Evolutionary conservation across 2,113 vertebrate genomes (phyloP).

Genomic region (Corvus hawaiiensis): DNA sequence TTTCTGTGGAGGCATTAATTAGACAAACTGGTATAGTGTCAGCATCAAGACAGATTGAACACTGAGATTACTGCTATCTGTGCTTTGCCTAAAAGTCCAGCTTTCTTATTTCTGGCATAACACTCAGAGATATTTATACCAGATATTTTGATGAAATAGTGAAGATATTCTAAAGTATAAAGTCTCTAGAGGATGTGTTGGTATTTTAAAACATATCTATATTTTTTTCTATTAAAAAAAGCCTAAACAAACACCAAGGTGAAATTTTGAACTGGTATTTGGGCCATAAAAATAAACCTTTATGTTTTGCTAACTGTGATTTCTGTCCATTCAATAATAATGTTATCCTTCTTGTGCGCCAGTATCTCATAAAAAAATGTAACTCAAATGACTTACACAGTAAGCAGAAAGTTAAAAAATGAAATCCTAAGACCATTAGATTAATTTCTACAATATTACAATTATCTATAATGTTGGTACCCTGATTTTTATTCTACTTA

Average conservation of each 20-base stretch:
- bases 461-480: not conserved
- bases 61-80: not conserved
- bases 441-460: not conserved
- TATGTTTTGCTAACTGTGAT: not conserved
- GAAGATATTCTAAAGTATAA: not conserved
- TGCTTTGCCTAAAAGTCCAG: not conserved
- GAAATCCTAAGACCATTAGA: not conserved
- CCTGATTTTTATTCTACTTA: not conserved
- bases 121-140: not conserved
- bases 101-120: not conserved
- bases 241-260: rapidly evolving
- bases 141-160: not conserved
- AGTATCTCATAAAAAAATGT: not conserved
- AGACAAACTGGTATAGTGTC: not conserved
- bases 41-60: not conserved
- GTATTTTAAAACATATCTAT: not conserved
- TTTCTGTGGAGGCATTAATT: not conserved
- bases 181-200: not conserved
- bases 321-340: not conserved
- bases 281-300: not conserved
- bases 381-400: not conserved
- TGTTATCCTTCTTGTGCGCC: not conserved
- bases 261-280: not conserved
- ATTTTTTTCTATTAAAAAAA: not conserved
- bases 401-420: not conserved